Conservation (phyloP, 2,113 vertebrate genomes). For the Ictalurus punctatus region DNA sequence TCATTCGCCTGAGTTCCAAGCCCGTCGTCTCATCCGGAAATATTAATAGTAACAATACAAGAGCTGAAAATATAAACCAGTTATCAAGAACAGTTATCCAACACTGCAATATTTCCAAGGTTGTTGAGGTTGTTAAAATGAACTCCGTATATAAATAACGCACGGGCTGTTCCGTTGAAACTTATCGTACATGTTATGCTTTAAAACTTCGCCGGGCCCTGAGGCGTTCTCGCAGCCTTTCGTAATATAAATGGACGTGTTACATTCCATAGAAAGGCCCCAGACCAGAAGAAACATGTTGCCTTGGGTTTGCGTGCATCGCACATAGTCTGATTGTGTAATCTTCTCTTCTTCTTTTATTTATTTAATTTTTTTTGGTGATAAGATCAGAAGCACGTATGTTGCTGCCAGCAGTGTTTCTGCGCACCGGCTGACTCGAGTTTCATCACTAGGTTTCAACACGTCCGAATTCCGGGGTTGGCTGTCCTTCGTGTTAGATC, state of each 20-base stretch:
- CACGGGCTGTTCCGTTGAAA: not conserved
- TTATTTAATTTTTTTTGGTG: not conserved
- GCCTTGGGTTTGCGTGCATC: not conserved
- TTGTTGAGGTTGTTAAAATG: not conserved
- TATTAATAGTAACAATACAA: not conserved
- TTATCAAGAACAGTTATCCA: not conserved
- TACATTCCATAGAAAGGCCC: not conserved
- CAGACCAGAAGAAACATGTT: slow-evolving; percentile 31
- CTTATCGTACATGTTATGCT: not conserved
- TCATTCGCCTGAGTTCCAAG: not conserved
- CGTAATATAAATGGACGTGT: not conserved
- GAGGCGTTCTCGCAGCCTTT: not conserved
- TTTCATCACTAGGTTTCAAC: slow-evolving; percentile 31
- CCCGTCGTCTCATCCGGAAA: not conserved
- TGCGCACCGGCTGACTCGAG: slow-evolving; percentile 16
- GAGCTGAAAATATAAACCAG: not conserved
- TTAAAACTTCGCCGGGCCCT: not conserved
- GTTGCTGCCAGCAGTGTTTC: slow-evolving; percentile 45
- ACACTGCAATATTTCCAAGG: not conserved
- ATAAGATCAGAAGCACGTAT: slow-evolving; percentile 52
- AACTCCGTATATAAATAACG: not conserved
- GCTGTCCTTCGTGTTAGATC: not conserved
- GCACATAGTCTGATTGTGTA: slow-evolving; percentile 48
- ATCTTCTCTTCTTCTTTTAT: not conserved
- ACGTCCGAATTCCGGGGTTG: slow-evolving; percentile 37